Evolutionary conservation across 1,140 invertebrate species (phyloP).

Genomic region (Thaumatotibia leucotreta): DNA sequence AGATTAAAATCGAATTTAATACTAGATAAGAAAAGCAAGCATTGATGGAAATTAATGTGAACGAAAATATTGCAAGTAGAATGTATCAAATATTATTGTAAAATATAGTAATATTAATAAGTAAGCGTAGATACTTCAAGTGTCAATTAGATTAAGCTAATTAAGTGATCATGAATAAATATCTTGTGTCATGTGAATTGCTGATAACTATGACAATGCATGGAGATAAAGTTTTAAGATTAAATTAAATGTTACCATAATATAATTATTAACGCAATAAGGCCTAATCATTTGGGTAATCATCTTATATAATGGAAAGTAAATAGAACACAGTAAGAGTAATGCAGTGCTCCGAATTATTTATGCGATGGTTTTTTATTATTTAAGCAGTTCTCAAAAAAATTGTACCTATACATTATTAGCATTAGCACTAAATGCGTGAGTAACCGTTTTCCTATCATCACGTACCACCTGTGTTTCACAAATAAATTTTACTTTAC

Average conservation of each 20-base stretch:
- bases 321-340: too few species aligned
- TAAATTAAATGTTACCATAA: background rate
- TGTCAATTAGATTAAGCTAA: background rate
- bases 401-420: too few species aligned
- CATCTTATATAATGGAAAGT: too few species aligned
- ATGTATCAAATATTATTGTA: too few species aligned
- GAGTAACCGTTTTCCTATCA: too few species aligned
- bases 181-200: background rate
- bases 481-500: too few species aligned
- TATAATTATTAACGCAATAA: background rate
- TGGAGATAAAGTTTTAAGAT: background rate
- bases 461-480: too few species aligned
- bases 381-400: too few species aligned
- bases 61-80: background rate
- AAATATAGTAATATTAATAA: background rate
- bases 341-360: too few species aligned
- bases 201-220: background rate
- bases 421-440: too few species aligned
- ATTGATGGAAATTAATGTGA: constrained; percentile 1
- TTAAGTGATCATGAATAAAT: background rate
- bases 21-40: background rate
- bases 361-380: too few species aligned
- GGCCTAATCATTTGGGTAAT: too few species aligned
- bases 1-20: constrained; percentile 18
- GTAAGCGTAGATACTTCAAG: background rate